Base-by-base conservation (phyloP, 1,140 invertebrate genomes). In the Coelopa frigida region DNA sequence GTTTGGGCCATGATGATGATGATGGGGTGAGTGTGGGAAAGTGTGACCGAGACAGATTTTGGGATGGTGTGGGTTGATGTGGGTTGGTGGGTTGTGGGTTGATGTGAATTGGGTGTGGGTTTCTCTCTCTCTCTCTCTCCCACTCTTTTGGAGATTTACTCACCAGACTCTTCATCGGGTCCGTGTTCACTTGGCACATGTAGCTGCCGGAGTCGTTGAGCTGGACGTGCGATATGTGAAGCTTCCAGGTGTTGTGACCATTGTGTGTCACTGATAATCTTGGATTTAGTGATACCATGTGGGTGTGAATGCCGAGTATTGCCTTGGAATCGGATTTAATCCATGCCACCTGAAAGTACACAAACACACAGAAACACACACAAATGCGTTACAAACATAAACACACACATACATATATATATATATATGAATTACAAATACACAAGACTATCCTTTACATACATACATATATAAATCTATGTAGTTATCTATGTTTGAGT, bases 161-260 rank as follows among this genome's bases (percentile, higher is more conserved):
- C 72, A 91, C 87, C 79, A 89, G 87, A 70, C 83, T 86, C 58
- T 82, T 80, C 87, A 91, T 91, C 5, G 89, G 89, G 59, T 90
- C 87, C 4, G 89, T 92, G 68, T 93, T 93, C 53, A 94, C 83
- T 71, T 93, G 89, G 69, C 89, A 93, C 85, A 90, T 89, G 69
- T 90, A 92, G 18, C 82, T 86, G 43, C 87, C 89, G 2, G 84
- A 85, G 70, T 93, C 89, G 61, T 88, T 88, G 56, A 85, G 82
- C 68, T 90, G 87, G 22, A 94, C 88, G 62, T 89, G 87, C 49
- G 80, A 79, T 59, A 94, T 83, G 71, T 89, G 84, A 52, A 94
- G 77, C 68, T 85, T 90, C 88, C 89, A 93, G 44, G 88, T 89
- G 63, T 91, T 89, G 72, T 91, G 87, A 36, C 88, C 87, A 72